These are phyloP conservation scores for Acheta domesticus DNA, from an alignment of 2,888 invertebrate genomes.

Conservation along the genomic window DNA sequence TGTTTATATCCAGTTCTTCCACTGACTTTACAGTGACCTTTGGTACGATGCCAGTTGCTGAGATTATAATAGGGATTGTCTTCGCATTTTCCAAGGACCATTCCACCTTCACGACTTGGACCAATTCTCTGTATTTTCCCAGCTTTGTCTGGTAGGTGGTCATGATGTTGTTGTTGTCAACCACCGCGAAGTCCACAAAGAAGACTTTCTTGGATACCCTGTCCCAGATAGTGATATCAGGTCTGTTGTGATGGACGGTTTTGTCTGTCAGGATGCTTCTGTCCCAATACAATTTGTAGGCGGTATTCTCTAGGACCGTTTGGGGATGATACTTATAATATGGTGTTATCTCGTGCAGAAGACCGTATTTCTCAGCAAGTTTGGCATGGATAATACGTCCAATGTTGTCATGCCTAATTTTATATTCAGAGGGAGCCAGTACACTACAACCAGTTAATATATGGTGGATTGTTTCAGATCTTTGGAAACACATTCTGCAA, in stretches of 20 bases:
- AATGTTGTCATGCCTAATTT: neutral
- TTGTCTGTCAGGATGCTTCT: neutral
- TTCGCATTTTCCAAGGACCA: neutral
- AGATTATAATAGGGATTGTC: neutral
- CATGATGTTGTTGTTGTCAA: neutral
- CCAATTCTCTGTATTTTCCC: neutral
- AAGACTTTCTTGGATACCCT: neutral
- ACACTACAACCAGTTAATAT: neutral
- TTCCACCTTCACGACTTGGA: neutral
- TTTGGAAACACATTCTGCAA: no score
- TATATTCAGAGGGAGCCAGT: neutral
- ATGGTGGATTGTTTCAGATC: neutral
- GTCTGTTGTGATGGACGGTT: neutral
- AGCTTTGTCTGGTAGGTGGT: neutral
- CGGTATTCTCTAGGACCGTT: neutral
- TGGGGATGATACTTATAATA: neutral
- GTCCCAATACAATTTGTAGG: neutral
- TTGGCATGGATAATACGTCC: neutral
- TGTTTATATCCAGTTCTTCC: no score
- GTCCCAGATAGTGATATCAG: neutral
- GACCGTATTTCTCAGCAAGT: neutral
- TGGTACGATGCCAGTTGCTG: neutral
- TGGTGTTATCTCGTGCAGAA: neutral
- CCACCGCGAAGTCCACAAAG: neutral
- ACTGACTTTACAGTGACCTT: neutral